Evolutionary conservation across 2,888 invertebrate species (phyloP).

Genomic region (Lasioglossum calceatum): DNA sequence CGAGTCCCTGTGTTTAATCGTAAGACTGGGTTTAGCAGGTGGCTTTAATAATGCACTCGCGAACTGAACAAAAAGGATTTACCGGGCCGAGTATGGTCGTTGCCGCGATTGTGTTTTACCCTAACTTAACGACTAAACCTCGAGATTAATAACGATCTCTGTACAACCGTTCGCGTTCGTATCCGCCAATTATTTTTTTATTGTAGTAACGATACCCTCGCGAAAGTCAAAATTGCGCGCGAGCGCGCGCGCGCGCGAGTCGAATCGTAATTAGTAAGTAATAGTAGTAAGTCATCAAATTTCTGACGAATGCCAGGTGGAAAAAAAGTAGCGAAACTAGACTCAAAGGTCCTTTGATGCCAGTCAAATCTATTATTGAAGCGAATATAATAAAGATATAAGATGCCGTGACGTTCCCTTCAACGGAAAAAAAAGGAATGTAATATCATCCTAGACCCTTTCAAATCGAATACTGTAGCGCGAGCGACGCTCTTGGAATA

Average conservation of each 20-base stretch:
- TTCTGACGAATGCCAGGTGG: too few species aligned
- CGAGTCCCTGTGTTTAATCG: not conserved
- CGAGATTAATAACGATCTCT: not conserved
- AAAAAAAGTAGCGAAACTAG: too few species aligned
- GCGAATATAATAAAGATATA: not conserved
- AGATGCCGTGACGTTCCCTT: not conserved
- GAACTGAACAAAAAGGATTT: constrained; percentile 1
- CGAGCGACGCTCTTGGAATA: not conserved
- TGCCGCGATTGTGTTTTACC: not conserved
- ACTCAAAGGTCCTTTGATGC: not conserved
- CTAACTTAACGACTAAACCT: not conserved
- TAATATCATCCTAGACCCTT: not conserved
- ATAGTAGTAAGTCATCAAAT: too few species aligned
- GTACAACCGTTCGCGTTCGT: too few species aligned
- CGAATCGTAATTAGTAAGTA: too few species aligned
- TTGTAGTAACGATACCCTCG: not conserved
- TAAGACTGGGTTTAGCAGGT: not conserved
- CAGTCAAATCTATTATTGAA: not conserved
- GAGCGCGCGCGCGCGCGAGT: too few species aligned
- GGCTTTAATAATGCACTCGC: constrained; percentile 1
- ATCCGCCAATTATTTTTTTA: not conserved
- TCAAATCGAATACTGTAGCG: not conserved
- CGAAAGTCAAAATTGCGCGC: not conserved
- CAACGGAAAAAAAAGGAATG: not conserved
- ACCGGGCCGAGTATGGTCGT: not conserved